Evolutionary conservation across 2,888 invertebrate species (phyloP), one percentile per base, ranked within the genome.

Genomic region (Eilema griseolum): DNA sequence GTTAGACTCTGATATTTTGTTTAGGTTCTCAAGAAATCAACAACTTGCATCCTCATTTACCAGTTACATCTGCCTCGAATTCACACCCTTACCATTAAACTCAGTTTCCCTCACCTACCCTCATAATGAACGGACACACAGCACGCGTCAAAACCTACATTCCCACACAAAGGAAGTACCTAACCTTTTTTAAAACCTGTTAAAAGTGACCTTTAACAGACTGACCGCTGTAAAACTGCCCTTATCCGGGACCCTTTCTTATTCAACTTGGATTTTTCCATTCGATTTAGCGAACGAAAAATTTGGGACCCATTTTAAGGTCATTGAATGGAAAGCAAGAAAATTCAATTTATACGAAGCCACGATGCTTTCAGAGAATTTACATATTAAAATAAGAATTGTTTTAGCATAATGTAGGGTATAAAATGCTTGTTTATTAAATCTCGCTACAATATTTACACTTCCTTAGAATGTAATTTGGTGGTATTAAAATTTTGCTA

Each of bases 221-320:
- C 83, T 86, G 82, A 83, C 82, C 84, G 84, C 85, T 83, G 86
- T 86, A 84, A 86, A 87, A 86, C 71, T 74, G 79, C 73, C 76
- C 82, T 85, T 85, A 85, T 84, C 83, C 78, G n/a, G 64, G 81
- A 77, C 85, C 87, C 75, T 86, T 86, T 84, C 85, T 87, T 87
- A 87, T 86, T 85, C 82, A 66, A 82, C 83, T 85, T 74, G 81
- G 80, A 88, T 86, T 88, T 90, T 89, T 88, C 88, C 87, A 86
- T 84, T 85, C 85, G 89, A 89, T 90, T 86, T 79, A 79, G 84
- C 84, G 79, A 83, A 84, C 84, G 83, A 80, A 80, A 80, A 83
- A 80, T 81, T 81, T 77, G 83, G 83, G 74, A 70, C 81, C 83
- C 83, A 83, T 80, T 83, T 81, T 82, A 82, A 84, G 86, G 83